phyloP scores from a whole-genome alignment of 2,113 vertebrate genomes.

The Phodopus roborovskii region DNA sequence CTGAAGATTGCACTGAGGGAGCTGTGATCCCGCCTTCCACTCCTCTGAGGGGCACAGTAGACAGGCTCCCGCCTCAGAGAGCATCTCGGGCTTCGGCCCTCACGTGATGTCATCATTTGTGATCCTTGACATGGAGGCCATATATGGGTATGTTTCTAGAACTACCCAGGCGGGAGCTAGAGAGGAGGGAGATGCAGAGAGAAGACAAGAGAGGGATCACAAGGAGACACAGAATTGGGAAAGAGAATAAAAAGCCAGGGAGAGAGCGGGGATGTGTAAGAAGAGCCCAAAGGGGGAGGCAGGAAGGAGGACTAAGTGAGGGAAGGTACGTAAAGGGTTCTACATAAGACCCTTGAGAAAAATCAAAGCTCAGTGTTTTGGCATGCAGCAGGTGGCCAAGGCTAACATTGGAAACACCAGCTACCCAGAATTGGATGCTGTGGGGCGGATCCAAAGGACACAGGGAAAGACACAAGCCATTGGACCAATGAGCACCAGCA shows the following conservation, averaged over 20 bases:
- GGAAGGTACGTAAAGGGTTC: accelerated
- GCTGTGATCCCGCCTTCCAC: conserved; percentile 69
- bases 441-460: not conserved
- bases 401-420: not conserved
- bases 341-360: not conserved
- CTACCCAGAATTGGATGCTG: not conserved
- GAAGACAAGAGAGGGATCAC: not conserved
- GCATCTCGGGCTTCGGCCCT: conserved; percentile 81
- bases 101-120: conserved; percentile 86
- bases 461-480: no score
- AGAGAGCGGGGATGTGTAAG: not conserved
- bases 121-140: conserved; percentile 86
- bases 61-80: conserved; percentile 75
- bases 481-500: accelerated
- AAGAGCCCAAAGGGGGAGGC: no score
- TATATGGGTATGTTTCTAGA: conserved; percentile 90
- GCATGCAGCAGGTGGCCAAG: not conserved
- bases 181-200: conserved; percentile 44
- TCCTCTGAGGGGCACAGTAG: conserved; percentile 75
- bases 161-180: conserved; percentile 74
- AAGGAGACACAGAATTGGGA: not conserved
- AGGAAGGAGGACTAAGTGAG: not conserved
- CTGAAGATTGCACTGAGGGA: conserved; percentile 77
- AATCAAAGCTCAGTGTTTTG: not conserved
- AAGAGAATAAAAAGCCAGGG: not conserved